phyloP scores from a whole-genome alignment of 2,888 invertebrate genomes.

The Nymphalis c-album region DNA sequence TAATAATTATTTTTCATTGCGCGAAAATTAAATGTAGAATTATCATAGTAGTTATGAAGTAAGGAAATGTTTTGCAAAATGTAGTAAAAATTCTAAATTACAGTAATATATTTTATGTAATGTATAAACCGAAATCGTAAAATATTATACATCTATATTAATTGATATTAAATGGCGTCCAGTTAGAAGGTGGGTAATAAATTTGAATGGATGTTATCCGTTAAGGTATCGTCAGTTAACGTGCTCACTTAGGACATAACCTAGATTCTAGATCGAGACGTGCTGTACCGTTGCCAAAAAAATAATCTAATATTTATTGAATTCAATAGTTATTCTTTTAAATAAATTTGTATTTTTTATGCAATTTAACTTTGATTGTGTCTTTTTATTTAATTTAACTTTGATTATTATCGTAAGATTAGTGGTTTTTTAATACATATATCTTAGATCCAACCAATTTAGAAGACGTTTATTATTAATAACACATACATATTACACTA shows the following conservation, averaged over 20 bases:
- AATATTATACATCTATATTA: slow-evolving; percentile 2
- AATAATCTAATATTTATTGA: background rate
- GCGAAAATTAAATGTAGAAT: no score
- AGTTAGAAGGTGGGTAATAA: slow-evolving; percentile 40
- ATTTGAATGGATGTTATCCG: slow-evolving; percentile 52
- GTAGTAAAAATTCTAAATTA: background rate
- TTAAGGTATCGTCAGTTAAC: slow-evolving; percentile 45
- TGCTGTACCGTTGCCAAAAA: slow-evolving; percentile 46
- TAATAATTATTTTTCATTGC: no score
- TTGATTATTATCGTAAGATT: no score
- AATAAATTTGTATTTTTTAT: no score
- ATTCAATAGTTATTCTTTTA: no score
- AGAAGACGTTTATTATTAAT: no score
- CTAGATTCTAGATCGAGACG: slow-evolving; percentile 55
- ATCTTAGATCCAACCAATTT: no score
- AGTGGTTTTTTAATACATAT: no score
- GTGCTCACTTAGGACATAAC: slow-evolving; percentile 56
- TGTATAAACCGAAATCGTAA: slow-evolving; percentile 6
- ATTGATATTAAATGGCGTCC: slow-evolving; percentile 18
- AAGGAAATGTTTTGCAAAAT: background rate
- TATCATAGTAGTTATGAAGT: no score
- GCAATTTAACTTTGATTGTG: no score
- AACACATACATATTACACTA: no score
- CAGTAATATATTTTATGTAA: background rate
- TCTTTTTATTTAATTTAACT: no score